These are phyloP conservation scores for Parnassius mnemosyne DNA, from an alignment of 2,888 invertebrate genomes.

Conservation along the genomic window DNA sequence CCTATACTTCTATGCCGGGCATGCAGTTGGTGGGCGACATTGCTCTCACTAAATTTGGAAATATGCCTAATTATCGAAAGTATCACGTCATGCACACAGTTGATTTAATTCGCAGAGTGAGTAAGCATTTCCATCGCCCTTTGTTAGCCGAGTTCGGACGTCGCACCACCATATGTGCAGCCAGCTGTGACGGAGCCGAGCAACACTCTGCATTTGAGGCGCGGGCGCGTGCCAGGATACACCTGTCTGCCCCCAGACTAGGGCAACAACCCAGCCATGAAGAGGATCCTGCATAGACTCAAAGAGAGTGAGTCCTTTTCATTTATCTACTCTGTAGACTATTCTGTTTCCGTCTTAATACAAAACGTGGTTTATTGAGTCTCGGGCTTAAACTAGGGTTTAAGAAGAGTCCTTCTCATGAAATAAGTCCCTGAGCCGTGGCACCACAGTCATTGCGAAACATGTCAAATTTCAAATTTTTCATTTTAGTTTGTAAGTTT, in stretches of 20 bases:
- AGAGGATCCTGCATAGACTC: slow-evolving; percentile 59
- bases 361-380: no score
- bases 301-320: slow-evolving; percentile 59
- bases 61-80: slow-evolving; percentile 3
- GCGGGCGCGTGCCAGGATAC: slow-evolving; percentile 52
- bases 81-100: slow-evolving; percentile 3
- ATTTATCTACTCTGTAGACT: not conserved
- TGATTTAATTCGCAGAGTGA: slow-evolving; percentile 23
- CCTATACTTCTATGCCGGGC: no score
- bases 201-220: slow-evolving; percentile 48
- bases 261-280: slow-evolving; percentile 45
- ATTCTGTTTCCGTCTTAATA: no score
- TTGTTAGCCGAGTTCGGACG: slow-evolving; percentile 35
- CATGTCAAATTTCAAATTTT: no score
- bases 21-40: no score
- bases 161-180: slow-evolving; percentile 47
- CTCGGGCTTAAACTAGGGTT: no score
- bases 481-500: no score
- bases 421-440: no score
- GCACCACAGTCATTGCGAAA: no score
- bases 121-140: slow-evolving; percentile 32
- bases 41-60: no score
- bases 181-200: slow-evolving; percentile 52
- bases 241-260: slow-evolving; percentile 30
- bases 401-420: no score